Evolutionary conservation across 2,888 invertebrate species (phyloP), one percentile per base, ranked within the genome.

Genomic region (Amphipoea lucens): DNA sequence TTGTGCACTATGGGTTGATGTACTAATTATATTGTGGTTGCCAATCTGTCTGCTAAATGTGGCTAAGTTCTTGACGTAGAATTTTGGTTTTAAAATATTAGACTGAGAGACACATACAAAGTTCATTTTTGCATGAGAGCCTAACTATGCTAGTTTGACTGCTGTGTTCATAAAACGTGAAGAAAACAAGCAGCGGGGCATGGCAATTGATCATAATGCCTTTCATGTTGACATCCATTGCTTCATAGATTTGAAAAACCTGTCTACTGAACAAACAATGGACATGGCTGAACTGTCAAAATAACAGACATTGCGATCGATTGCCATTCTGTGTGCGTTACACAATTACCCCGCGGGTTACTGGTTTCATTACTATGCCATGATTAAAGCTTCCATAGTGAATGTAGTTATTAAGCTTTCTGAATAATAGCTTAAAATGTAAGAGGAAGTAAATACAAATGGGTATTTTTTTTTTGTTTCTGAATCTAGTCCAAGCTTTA

Each of bases 1-100:
- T 23, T 45, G 83, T 85, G 81, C 72, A 11, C 51, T 85, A 85
- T 87, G 85, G 42, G 66, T 74, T 74, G 45, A 48, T 79, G 73
- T 23, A 54, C 62, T 86, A 48, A 60, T 74, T 51, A 75, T 14
- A 20, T n/a, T 45, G 23, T 54, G 11, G 14, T 57, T 42, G 51
- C 63, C 65, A 54, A 62, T 48, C 40, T 57, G 11, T 54, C 40
- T 66, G 4, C 0, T 42, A 48, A 42, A 40, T 1, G 29, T 72
- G 17, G 0, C 20, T 23, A 17, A 42, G 48, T 14, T 79, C 3
- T 57, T 54, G 2, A 36, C 12, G 2, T 23, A 17, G 12, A 60
- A 3, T 62, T 60, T 20, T 29, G 29, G 14, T 74, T n/a, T n/a
- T 36, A 9, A 29, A 29, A 20, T 45, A 48, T 0, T 4, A 29